Evolutionary conservation across 37 sponge, comb jelly and placozoan species (phyloP), one percentile per base, ranked within the genome.

Genomic region (Hormiphora californensis): DNA sequence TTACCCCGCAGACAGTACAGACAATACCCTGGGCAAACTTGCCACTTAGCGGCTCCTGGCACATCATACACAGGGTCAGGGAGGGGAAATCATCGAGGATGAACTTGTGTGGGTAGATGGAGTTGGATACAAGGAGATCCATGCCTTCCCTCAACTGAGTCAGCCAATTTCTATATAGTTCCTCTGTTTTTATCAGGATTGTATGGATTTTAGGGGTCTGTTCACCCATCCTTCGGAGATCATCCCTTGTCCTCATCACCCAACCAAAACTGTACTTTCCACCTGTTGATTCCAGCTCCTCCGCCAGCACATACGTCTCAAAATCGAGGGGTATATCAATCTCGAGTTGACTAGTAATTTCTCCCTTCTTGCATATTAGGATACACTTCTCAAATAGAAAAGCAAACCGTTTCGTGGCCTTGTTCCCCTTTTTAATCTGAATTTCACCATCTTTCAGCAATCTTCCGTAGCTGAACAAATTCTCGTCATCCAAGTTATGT

Each of bases 251-350:
- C 25, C 43, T 73, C 81, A 73, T 73, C 23, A 46, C 40, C 81
- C 81, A 73, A n/a, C 81, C 81, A 40, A 73, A 73, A 1, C 36
- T 33, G 25, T 43, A 73, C 44, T 73, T 73, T n/a, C 81, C 81
- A 43, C 81, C 46, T 5, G 81, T 43, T 1, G 41, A 19, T n/a
- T 40, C 41, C 40, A 32, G 43, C 21, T 73, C 28, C 4, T 73
- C 81, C 1, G 81, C 43, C 0, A 73, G 40, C 43, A 43, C 81
- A 41, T 73, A 73, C 17, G 81, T 73, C 41, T 73, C 81, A 41
- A 73, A 73, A 21, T 73, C 81, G 5, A 73, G 46, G 1, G 81
- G 17, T 43, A 73, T 30, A n/a, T 73, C 46, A n/a, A 73, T 41
- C 25, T 73, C 81, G 0, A 73, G 44, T 22, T 43, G 40, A 12